A percentile compares a stretch with the other conserved stretches of the same genome.
These are phyloP conservation scores for Xyrichtys novacula DNA, from an alignment of 2,797 vertebrate genomes.

Conservation along the genomic window DNA sequence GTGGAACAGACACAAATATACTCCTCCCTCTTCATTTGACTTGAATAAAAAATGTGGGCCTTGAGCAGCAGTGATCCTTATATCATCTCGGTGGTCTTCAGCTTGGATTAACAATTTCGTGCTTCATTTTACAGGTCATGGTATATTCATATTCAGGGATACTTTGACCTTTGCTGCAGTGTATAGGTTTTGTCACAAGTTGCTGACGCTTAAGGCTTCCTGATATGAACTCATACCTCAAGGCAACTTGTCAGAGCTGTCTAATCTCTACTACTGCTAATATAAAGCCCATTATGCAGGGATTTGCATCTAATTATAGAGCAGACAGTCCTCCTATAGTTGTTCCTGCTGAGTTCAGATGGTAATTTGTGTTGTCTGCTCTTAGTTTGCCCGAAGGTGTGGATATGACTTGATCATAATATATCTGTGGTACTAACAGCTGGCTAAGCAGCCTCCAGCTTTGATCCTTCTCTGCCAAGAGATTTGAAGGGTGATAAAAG, in stretches of 20 bases:
- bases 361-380: constrained; percentile 21
- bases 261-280: constrained; percentile 14
- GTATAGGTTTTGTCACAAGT: constrained; percentile 38
- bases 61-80: constrained; percentile 19
- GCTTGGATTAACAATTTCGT: constrained; percentile 35
- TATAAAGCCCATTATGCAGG: constrained; percentile 2
- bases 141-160: constrained; percentile 44
- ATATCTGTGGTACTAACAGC: constrained; percentile 49
- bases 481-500: constrained; percentile 67
- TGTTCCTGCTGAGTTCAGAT: constrained; percentile 9
- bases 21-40: constrained; percentile 23
- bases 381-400: constrained; percentile 29
- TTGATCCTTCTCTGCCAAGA: constrained; percentile 55
- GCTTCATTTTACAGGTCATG: constrained; percentile 30
- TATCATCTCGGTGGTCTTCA: constrained; percentile 28
- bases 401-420: constrained; percentile 43
- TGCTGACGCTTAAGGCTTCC: constrained; percentile 41
- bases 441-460: constrained; percentile 54
- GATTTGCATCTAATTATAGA: constrained; percentile 32
- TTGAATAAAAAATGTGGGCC: constrained; percentile 13
- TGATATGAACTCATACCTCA: constrained; percentile 39
- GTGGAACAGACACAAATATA: constrained; percentile 2
- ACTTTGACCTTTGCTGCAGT: constrained; percentile 58
- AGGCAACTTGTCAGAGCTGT: constrained; percentile 19
- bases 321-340: not conserved